phyloP scores from a whole-genome alignment of 2,888 invertebrate genomes.

The Synergus gifuensis region DNA sequence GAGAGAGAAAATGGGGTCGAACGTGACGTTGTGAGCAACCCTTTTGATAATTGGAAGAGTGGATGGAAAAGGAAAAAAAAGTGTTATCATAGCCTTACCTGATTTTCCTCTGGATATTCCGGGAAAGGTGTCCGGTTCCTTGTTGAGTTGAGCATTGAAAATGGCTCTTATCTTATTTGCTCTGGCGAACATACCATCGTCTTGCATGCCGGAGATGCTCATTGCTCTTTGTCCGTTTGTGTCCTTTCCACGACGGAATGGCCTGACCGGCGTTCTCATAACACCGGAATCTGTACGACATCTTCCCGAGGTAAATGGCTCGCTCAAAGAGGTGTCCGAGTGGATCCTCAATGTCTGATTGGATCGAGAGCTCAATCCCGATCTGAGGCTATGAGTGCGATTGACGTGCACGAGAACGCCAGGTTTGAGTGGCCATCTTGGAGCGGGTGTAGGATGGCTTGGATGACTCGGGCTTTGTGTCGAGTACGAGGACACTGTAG shows the following conservation, averaged over 20 bases:
- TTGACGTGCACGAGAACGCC: conserved; percentile 94
- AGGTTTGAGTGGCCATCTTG: conserved; percentile 92
- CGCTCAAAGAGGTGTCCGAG: conserved; percentile 56
- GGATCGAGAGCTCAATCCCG: conserved; percentile 69
- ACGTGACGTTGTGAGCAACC: conserved; percentile 22
- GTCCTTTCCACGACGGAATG: conserved; percentile 65
- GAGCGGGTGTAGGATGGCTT: conserved; percentile 78
- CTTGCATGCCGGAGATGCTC: conserved; percentile 59
- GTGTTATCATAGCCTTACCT: conserved; percentile 64
- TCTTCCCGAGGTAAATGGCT: conserved; percentile 49
- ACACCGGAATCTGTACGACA: conserved; percentile 54
- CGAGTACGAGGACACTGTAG: conserved; percentile 72
- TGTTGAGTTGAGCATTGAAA: conserved; percentile 72
- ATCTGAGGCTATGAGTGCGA: conserved; percentile 85
- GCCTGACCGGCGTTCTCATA: conserved; percentile 61
- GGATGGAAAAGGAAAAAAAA: conserved; percentile 6
- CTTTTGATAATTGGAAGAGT: conserved; percentile 20
- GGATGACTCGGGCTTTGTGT: conserved; percentile 60
- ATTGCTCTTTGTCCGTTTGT: conserved; percentile 40
- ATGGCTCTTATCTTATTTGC: conserved; percentile 75
- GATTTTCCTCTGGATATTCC: conserved; percentile 75
- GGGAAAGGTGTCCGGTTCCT: conserved; percentile 71
- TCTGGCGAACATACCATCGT: conserved; percentile 74
- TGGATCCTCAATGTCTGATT: conserved; percentile 61
- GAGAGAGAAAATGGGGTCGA: conserved; percentile 11